A percentile compares a stretch with the other conserved stretches of the same genome.
Conservation (phyloP, 2,113 vertebrate species). For the Panthera tigris region DNA sequence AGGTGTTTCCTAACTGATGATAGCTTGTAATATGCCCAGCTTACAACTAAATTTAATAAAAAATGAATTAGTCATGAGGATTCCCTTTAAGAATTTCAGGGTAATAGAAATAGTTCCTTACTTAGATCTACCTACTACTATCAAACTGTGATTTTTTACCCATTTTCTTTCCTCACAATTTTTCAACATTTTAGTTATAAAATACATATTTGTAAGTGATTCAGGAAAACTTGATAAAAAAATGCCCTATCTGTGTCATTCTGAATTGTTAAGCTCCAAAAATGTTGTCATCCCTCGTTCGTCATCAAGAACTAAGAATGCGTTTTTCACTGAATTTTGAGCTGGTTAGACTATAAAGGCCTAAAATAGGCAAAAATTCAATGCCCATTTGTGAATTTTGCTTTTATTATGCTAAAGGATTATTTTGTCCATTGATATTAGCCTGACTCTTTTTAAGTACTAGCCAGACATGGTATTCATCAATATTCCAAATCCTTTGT, state of each 20-base stretch:
- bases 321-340: not conserved
- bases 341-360: not conserved
- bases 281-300: not conserved
- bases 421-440: not conserved
- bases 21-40: not conserved
- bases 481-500: not conserved
- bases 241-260: not conserved
- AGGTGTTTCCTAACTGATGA: not conserved
- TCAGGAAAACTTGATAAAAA: not conserved
- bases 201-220: not conserved
- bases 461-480: not conserved
- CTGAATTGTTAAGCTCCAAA: not conserved
- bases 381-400: not conserved
- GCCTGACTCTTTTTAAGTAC: not conserved
- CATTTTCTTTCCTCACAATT: not conserved
- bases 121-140: not conserved
- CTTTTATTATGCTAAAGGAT: not conserved
- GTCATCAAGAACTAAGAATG: not conserved
- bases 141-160: not conserved
- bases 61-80: not conserved
- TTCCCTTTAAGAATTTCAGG: not conserved
- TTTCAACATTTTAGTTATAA: not conserved
- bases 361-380: not conserved
- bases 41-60: conserved; percentile 27
- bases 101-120: not conserved